Evolutionary conservation across 2,888 invertebrate genomes (phyloP).

Genomic region (Aphelenchoides bicaudatus): DNA sequence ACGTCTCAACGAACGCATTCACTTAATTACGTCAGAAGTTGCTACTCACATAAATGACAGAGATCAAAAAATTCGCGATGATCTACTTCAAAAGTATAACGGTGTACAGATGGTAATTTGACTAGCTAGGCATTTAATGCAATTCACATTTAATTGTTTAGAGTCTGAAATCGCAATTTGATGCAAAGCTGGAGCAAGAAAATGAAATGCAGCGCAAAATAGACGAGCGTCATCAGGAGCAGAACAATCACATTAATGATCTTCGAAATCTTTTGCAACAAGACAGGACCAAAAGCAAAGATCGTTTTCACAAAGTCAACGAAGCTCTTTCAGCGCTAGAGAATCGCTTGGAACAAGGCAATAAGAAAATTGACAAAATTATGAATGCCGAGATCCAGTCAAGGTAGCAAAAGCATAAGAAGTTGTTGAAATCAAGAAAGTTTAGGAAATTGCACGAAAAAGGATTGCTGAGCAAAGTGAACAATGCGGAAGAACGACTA

Average conservation of each 20-base stretch:
- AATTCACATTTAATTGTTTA: constrained; percentile 20
- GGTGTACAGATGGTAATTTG: constrained; percentile 26
- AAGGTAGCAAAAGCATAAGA: constrained; percentile 28
- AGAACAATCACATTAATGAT: constrained; percentile 41
- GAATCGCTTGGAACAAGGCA: constrained; percentile 54
- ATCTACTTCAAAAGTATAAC: constrained; percentile 38
- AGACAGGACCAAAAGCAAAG: constrained; percentile 54
- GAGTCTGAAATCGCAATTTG: constrained; percentile 45
- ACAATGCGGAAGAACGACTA: constrained; percentile 50
- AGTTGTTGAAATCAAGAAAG: not conserved
- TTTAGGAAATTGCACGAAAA: constrained; percentile 56
- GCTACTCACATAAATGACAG: constrained; percentile 45
- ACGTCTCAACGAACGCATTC: constrained; percentile 52
- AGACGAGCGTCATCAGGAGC: constrained; percentile 36
- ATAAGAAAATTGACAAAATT: constrained; percentile 55
- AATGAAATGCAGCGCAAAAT: constrained; percentile 37
- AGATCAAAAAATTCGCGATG: constrained; percentile 48
- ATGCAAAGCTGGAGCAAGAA: constrained; percentile 41
- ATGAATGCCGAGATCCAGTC: constrained; percentile 44
- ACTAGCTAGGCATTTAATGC: no score
- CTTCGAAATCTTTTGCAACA: constrained; percentile 34
- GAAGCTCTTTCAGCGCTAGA: constrained; percentile 56
- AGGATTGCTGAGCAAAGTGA: constrained; percentile 52
- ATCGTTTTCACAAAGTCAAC: constrained; percentile 54
- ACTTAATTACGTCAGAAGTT: constrained; percentile 50